Conservation (phyloP, 2,113 vertebrate species). For the Triplophysa tibetana region DNA sequence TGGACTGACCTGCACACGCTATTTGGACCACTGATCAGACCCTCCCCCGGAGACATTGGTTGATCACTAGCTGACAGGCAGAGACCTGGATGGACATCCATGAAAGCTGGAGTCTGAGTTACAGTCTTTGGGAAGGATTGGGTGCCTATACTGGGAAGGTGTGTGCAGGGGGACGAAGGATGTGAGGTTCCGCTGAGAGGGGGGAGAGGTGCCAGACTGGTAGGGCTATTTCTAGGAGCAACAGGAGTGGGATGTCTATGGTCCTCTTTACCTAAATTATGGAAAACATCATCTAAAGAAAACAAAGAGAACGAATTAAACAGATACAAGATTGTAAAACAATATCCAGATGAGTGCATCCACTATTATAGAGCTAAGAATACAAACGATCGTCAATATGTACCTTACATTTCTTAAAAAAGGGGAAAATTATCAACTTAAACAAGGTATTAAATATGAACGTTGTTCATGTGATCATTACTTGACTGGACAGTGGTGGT, state of each 20-base stretch:
- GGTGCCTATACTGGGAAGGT: constrained; percentile 81
- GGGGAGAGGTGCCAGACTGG: constrained; percentile 82
- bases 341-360: too few species aligned
- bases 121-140: constrained; percentile 86
- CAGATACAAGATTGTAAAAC: not conserved
- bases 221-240: constrained; percentile 83
- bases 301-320: not conserved
- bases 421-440: constrained; percentile 84
- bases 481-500: constrained; percentile 97
- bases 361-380: too few species aligned
- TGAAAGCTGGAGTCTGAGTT: constrained; percentile 83
- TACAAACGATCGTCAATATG: too few species aligned
- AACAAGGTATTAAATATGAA: too few species aligned
- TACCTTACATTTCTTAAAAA: too few species aligned
- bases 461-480: constrained; percentile 86
- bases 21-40: constrained; percentile 85
- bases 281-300: constrained; percentile 89
- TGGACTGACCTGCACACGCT: constrained; percentile 92
- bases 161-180: constrained; percentile 78
- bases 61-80: constrained; percentile 84
- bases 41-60: constrained; percentile 76
- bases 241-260: constrained; percentile 80
- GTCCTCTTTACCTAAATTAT: constrained; percentile 90
- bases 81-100: constrained; percentile 84
- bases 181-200: constrained; percentile 79